Evolutionary conservation across 2,113 vertebrate genomes (phyloP), one percentile per base, ranked within the genome.

Genomic region (Entomyzon cyanotis): DNA sequence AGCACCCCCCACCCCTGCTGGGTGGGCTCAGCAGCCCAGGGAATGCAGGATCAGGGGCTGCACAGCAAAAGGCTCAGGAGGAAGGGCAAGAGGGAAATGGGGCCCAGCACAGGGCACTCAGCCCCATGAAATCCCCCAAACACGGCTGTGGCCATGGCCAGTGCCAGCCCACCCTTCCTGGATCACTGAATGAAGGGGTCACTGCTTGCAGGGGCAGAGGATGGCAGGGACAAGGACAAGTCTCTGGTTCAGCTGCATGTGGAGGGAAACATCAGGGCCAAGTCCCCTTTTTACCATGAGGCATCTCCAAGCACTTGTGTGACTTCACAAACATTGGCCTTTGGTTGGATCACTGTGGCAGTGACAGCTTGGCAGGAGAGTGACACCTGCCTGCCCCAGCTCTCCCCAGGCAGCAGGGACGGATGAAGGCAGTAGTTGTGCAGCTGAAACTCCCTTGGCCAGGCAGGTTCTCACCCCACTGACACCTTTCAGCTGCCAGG

Each of bases 231-330:
- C 44, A 58, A 93, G 56, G 56, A 35, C 50, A 50, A 20, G 20
- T 39, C 65, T 65, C 69, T 64, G 37, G 7, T 62, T 77, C 60
- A 49, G 69, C 64, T 84, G 25, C 0, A 0, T 46, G 44, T 47
- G 71, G 35, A 77, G 39, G 49, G 41, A 84, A 84, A 58, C 35
- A 46, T 15, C 50, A 65, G 50, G 20, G 25, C 68, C 47, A 30
- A 58, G 59, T 65, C 22, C 17, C 30, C 21, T 6, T 31, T 44
- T n/a, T 31, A 46, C 87, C 60, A 28, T 8, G 49, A 63, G 59
- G 65, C 67, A 52, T 24, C 63, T 83, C 55, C 1, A 11, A 69
- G 50, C 1, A 1, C 53, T 42, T 0, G 0, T 28, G 42, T n/a
- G n/a, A 28, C 42, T 37, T 39, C 37, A 17, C 7, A 14, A 49